These are phyloP conservation scores for Rhamphomyia laevipes DNA, from an alignment of 2,888 invertebrate species.

Conservation along the genomic window DNA sequence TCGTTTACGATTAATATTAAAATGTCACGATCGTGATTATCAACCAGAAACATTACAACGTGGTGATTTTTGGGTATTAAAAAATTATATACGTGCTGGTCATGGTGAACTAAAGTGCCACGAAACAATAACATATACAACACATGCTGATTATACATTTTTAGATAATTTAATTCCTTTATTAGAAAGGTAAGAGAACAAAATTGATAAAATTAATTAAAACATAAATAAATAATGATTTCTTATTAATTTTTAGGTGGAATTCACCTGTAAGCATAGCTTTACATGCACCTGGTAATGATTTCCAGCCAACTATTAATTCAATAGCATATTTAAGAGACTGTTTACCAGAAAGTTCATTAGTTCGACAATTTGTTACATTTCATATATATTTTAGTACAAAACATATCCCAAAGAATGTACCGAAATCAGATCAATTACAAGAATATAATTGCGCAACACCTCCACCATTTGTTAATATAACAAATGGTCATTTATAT, in stretches of 20 bases:
- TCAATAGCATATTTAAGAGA: slow-evolving; percentile 70
- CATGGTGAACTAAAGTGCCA: slow-evolving; percentile 58
- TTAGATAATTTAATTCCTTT: slow-evolving; percentile 79
- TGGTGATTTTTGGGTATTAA: slow-evolving; percentile 78
- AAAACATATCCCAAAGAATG: slow-evolving; percentile 68
- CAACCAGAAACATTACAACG: slow-evolving; percentile 53
- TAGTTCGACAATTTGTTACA: slow-evolving; percentile 67
- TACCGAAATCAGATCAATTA: slow-evolving; percentile 53
- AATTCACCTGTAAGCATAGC: slow-evolving; percentile 78
- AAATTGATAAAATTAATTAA: too few species aligned
- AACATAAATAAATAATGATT: neutral
- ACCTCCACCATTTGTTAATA: slow-evolving; percentile 55
- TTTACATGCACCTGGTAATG: slow-evolving; percentile 75
- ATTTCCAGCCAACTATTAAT: slow-evolving; percentile 64
- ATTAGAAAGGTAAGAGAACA: slow-evolving; percentile 49
- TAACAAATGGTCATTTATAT: slow-evolving; percentile 55
- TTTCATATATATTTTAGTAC: slow-evolving; percentile 84
- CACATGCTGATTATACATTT: slow-evolving; percentile 85
- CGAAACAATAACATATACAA: slow-evolving; percentile 81
- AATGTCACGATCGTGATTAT: slow-evolving; percentile 52
- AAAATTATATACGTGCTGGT: slow-evolving; percentile 71
- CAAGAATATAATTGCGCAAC: slow-evolving; percentile 59
- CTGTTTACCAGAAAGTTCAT: slow-evolving; percentile 53
- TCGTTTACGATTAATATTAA: slow-evolving; percentile 36
- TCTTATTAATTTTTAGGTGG: slow-evolving; percentile 46